Base-by-base conservation (phyloP, 1,140 invertebrate species). In the Maconellicoccus hirsutus region DNA sequence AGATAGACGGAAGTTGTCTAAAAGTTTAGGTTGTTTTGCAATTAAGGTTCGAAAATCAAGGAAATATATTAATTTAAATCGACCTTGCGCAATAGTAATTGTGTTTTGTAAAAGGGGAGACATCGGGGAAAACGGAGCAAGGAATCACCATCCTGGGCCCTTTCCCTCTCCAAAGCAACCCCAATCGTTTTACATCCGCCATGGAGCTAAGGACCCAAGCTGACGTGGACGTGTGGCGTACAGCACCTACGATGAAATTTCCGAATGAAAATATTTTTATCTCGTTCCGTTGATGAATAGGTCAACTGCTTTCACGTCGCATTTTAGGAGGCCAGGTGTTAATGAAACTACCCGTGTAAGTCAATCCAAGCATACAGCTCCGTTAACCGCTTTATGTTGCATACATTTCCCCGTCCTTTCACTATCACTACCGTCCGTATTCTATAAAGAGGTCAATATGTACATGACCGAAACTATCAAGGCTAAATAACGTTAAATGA, bases 391-490 rank as follows among this genome's bases (percentile, higher is more conserved):
- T 66, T 66, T 25, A 66, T 25, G 61, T 26, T 66, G 21, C 61
- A 66, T 66, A 66, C 61, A 66, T 66, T 66, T 66, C 61, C 61
- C 25, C 61, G 16, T 66, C 61, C 61, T 33, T 33, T 66, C 61
- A 66, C 61, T 66, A 66, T 66, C 61, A 66, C 61, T 66, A 19
- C 61, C 61, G 61, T 66, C 25, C 25, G 61, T 26, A 26, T 66
- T 66, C 61, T 26, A 66, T 66, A 66, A 66, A 66, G 61, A 66
- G 61, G 61, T 66, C 61, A 66, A 23, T 66, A 66, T 66, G 61
- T 66, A 66, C 25, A 66, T 66, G 61, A 66, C 61, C 61, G 61
- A 66, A 66, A 66, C 21, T 25, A 66, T 25, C 61, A 66, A 66
- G 61, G 61, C 61, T 66, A 66, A 66, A 66, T 52, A 52, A 52